Conservation (phyloP, 35 echinoderm and acorn worm species). For the Anneissia japonica region DNA sequence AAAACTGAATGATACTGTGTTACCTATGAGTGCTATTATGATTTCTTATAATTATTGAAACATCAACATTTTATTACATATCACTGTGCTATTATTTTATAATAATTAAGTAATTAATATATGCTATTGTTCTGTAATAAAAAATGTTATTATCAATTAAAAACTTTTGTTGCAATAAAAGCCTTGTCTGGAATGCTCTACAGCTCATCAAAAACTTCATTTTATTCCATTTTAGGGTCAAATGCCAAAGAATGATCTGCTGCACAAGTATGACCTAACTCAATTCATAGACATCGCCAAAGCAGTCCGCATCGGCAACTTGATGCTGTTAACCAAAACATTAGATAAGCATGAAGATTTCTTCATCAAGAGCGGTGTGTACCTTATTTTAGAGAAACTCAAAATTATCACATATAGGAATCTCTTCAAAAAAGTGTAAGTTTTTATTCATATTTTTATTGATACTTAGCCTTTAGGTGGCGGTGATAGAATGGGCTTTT, state of each 20-base stretch:
- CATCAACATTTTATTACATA: not conserved
- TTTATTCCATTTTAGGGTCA: conserved; percentile 56
- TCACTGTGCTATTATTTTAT: not conserved
- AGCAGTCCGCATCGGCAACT: conserved; percentile 63
- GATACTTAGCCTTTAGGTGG: no score
- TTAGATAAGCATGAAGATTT: conserved; percentile 82
- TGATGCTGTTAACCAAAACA: conserved; percentile 59
- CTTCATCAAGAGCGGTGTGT: conserved; percentile 95
- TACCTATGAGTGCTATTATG: no score
- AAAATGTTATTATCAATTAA: no score
- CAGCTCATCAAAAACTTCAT: no score
- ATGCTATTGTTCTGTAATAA: no score
- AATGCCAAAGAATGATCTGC: conserved; percentile 72
- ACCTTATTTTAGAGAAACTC: conserved; percentile 96
- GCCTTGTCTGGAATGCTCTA: not conserved
- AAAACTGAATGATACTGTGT: no score
- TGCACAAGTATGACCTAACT: conserved; percentile 90
- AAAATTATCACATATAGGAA: conserved; percentile 96
- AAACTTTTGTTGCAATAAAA: no score
- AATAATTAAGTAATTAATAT: no score
- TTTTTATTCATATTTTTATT: no score
- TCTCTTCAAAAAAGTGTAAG: conserved; percentile 98
- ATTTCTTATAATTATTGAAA: no score
- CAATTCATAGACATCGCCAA: conserved; percentile 92
- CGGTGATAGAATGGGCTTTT: no score